Conservation (phyloP, 2,888 invertebrate species). For the Cantharis nigra region DNA sequence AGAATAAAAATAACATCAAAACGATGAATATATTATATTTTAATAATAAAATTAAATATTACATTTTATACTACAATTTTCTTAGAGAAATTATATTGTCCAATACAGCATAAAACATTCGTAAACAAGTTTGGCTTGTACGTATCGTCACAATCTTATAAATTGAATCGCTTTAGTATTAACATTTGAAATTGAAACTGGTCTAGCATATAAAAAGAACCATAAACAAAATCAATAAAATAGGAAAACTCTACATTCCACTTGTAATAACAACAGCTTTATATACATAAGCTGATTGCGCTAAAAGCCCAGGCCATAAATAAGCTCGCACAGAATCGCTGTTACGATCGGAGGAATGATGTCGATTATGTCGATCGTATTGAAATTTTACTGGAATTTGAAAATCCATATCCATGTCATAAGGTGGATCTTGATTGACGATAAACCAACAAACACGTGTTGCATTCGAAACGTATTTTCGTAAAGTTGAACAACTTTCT, state of each 20-base stretch:
- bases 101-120: background rate
- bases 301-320: constrained; percentile 86
- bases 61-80: background rate
- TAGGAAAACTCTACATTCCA: constrained; percentile 5
- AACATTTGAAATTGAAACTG: background rate
- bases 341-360: constrained; percentile 75
- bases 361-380: constrained; percentile 78
- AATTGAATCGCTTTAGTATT: background rate
- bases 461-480: constrained; percentile 79
- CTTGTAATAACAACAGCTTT: constrained; percentile 82
- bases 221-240: background rate
- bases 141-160: background rate
- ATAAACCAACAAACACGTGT: constrained; percentile 88
- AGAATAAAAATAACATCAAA: background rate
- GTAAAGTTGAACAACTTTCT: constrained; percentile 75
- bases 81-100: background rate
- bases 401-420: constrained; percentile 71
- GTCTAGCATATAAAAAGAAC: background rate
- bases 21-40: background rate
- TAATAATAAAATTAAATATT: background rate
- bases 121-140: background rate
- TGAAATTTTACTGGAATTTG: constrained; percentile 65
- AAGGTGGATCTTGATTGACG: constrained; percentile 72
- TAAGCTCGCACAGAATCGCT: constrained; percentile 78
- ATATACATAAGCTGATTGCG: constrained; percentile 77